Conservation (phyloP, 2,113 vertebrate genomes). For the Hippocampus abdominalis region DNA sequence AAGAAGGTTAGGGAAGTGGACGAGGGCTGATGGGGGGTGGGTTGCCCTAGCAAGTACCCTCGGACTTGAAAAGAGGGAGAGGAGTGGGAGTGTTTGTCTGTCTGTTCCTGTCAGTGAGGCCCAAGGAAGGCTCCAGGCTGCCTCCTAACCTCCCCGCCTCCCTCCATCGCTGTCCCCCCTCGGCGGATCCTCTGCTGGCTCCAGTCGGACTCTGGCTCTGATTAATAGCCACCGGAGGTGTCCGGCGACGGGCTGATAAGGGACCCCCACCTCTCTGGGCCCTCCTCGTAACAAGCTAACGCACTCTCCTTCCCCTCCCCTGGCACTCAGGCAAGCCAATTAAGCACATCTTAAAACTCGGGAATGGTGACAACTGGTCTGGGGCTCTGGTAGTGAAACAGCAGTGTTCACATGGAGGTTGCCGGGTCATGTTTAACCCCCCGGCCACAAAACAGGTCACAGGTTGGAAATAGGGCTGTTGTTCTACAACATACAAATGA, state of each 20-base stretch:
- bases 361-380: conserved; percentile 63
- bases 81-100: conserved; percentile 78
- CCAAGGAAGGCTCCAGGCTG: conserved; percentile 49
- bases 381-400: conserved; percentile 45
- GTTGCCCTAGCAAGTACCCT: conserved; percentile 33
- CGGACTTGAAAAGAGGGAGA: conserved; percentile 49
- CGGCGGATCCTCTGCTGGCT: conserved; percentile 77
- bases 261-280: conserved; percentile 55
- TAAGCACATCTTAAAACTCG: conserved; percentile 66
- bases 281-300: conserved; percentile 58
- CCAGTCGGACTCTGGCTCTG: conserved; percentile 83
- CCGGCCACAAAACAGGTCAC: conserved; percentile 46
- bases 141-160: conserved; percentile 38
- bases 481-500: neutral
- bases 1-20: conserved; percentile 71
- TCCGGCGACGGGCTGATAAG: conserved; percentile 85
- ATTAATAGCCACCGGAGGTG: conserved; percentile 91
- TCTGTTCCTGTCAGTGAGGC: conserved; percentile 69
- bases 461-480: conserved; percentile 25
- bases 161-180: conserved; percentile 60
- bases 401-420: conserved; percentile 39
- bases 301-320: conserved; percentile 43
- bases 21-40: conserved; percentile 44
- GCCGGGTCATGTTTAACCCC: conserved; percentile 40
- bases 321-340: conserved; percentile 63